A percentile compares a stretch with the other conserved stretches of the same genome.
phyloP scores from a whole-genome alignment of 2,888 invertebrate species.

The Erpobdella octoculata region DNA sequence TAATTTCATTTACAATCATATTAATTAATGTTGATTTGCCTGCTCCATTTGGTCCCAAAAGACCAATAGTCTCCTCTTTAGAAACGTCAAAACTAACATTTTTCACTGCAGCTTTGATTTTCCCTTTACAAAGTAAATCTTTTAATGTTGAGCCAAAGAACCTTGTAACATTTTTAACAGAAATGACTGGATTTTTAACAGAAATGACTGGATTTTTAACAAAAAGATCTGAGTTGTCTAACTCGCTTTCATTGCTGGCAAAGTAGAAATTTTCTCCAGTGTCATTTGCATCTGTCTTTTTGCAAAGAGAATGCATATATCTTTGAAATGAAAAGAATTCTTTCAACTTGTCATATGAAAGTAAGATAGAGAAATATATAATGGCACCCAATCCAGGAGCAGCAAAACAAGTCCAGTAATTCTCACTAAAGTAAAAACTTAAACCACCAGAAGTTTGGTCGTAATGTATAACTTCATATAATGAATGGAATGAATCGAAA shows the following conservation, averaged over 20 bases:
- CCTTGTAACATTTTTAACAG: background rate
- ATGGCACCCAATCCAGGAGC: background rate
- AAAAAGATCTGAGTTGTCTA: background rate
- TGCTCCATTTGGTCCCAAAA: background rate
- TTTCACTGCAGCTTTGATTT: background rate
- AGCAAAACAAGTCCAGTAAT: background rate
- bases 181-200: background rate
- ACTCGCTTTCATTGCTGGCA: background rate
- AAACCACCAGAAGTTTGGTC: background rate
- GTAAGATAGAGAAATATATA: background rate
- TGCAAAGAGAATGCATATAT: too few relatives aligned
- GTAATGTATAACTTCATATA: background rate
- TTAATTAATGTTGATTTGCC: background rate
- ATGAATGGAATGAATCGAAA: background rate
- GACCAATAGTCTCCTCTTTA: background rate
- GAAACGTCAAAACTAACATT: background rate
- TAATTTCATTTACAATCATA: background rate
- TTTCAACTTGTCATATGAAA: background rate
- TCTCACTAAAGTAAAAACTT: background rate
- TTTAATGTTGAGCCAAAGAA: conserved; percentile 3
- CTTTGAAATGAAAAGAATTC: too few relatives aligned
- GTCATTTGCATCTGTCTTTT: too few relatives aligned
- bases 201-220: background rate
- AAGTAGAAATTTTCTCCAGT: background rate
- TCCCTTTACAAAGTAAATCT: background rate